phyloP scores from a whole-genome alignment of 2,113 vertebrate genomes.

The Thymallus thymallus region DNA sequence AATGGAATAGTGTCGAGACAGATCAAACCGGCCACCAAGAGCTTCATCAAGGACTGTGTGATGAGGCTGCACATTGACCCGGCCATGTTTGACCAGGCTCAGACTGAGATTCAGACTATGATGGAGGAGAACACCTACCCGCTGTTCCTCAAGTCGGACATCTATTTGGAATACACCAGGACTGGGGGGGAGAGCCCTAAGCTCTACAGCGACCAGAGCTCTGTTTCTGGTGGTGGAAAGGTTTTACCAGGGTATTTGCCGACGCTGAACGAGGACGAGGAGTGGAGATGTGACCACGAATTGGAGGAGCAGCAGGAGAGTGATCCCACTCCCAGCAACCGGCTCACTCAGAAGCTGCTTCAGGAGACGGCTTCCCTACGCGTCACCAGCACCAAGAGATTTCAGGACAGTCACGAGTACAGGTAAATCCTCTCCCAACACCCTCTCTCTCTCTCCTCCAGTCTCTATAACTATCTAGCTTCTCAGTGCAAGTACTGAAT shows the following conservation, averaged over 20 bases:
- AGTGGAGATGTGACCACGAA: constrained; percentile 87
- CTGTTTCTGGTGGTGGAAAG: constrained; percentile 84
- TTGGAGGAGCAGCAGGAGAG: constrained; percentile 58
- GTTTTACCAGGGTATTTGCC: constrained; percentile 84
- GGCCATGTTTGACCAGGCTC: constrained; percentile 93
- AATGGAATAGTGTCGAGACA: constrained; percentile 87
- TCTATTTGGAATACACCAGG: constrained; percentile 91
- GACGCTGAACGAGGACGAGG: constrained; percentile 89
- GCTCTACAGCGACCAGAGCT: constrained; percentile 86
- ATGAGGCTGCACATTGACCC: constrained; percentile 86
- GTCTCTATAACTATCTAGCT: constrained; percentile 28
- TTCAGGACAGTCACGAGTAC: constrained; percentile 87
- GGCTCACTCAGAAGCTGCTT: constrained; percentile 86
- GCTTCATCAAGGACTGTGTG: constrained; percentile 91
- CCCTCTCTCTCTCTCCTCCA: constrained; percentile 21
- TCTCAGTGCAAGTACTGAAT: constrained; percentile 55
- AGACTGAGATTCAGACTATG: constrained; percentile 90
- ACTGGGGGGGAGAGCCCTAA: constrained; percentile 93
- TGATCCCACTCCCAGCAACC: constrained; percentile 70
- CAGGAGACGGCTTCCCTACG: constrained; percentile 83
- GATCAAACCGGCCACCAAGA: constrained; percentile 90
- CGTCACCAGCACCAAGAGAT: constrained; percentile 73
- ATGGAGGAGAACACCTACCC: constrained; percentile 96
- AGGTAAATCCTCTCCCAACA: constrained; percentile 76
- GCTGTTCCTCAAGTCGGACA: constrained; percentile 92